Conservation (phyloP, 2,113 vertebrate genomes). For the Heptranchias perlo region DNA sequence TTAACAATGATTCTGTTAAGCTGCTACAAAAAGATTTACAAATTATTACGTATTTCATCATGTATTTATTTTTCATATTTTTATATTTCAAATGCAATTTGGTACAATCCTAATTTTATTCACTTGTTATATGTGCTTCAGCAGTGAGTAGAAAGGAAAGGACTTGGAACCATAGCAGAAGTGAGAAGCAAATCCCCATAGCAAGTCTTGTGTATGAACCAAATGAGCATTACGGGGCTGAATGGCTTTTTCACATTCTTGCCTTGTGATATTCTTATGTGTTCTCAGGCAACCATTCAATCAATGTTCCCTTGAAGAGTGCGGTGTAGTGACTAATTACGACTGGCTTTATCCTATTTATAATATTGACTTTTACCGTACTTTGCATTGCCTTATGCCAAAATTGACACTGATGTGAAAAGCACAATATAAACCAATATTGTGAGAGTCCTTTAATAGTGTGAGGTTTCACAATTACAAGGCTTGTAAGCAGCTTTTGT, state of each 20-base stretch:
- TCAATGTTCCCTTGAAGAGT: too few species aligned
- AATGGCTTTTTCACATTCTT: neutral
- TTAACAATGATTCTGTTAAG: neutral
- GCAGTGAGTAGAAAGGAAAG: neutral
- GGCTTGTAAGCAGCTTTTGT: neutral
- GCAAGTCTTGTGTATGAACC: neutral
- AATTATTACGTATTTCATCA: neutral
- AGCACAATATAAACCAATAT: neutral
- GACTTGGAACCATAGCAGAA: neutral
- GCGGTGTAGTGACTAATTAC: neutral
- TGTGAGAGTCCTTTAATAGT: neutral
- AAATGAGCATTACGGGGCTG: neutral
- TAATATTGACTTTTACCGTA: neutral
- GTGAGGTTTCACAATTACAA: neutral
- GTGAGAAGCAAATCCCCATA: neutral
- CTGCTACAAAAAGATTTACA: neutral
- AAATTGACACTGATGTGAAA: neutral
- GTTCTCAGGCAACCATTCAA: too few species aligned
- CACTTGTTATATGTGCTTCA: neutral
- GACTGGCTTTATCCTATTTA: neutral
- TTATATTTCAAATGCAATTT: neutral
- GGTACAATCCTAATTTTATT: neutral
- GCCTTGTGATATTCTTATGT: neutral
- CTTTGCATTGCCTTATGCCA: neutral
- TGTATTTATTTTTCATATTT: neutral